Evolutionary conservation across 1,140 invertebrate genomes (phyloP).

Genomic region (Megalonaias nervosa): DNA sequence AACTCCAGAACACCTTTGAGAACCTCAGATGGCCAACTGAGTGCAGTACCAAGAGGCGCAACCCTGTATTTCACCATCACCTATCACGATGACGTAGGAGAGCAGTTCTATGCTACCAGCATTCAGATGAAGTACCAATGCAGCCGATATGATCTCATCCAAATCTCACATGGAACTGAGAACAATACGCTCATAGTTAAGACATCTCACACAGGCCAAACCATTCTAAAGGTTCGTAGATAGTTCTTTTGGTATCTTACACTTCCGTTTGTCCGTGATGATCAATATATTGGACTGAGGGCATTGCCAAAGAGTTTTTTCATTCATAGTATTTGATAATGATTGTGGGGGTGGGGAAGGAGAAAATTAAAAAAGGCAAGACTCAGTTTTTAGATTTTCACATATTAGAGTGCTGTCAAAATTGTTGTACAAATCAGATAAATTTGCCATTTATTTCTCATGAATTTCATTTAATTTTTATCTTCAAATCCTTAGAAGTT

Average conservation of each 20-base stretch:
- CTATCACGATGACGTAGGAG: conserved; percentile 73
- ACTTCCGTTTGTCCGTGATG: too few species aligned
- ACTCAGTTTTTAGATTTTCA: too few species aligned
- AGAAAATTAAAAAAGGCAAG: too few species aligned
- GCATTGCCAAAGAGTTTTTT: too few species aligned
- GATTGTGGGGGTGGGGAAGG: too few species aligned
- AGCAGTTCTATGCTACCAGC: conserved; percentile 70
- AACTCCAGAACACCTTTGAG: conserved; percentile 64
- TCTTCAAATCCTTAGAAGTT: too few species aligned
- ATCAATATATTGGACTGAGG: too few species aligned
- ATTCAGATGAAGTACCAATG: conserved; percentile 66
- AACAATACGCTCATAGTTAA: conserved; percentile 70
- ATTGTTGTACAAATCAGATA: too few species aligned
- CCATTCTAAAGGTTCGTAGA: conserved; percentile 68
- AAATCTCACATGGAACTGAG: conserved; percentile 62
- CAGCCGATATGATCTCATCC: conserved; percentile 71
- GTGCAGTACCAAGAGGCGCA: conserved; percentile 71
- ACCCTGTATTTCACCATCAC: conserved; percentile 67
- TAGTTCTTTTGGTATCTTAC: neutral
- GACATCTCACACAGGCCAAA: conserved; percentile 69
- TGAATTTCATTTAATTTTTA: too few species aligned
- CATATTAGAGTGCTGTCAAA: too few species aligned
- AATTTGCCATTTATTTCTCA: too few species aligned
- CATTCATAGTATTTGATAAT: too few species aligned
- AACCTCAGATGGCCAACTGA: conserved; percentile 52